Evolutionary conservation across 1,140 invertebrate species (phyloP), one percentile per base, ranked within the genome.

Genomic region (Phocides pigmalion): DNA sequence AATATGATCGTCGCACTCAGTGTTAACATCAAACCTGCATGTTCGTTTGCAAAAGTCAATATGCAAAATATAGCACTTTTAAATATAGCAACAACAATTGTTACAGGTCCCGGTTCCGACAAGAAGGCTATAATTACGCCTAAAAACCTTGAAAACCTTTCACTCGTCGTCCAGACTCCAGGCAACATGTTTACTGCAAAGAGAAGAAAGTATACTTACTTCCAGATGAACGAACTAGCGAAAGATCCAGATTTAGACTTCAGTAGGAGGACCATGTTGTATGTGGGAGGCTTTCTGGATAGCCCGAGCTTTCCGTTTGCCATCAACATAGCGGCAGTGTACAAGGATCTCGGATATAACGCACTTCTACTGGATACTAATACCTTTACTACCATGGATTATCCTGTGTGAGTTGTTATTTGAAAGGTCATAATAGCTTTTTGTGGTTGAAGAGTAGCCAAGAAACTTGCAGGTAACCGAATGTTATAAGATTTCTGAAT

Each of bases 81-180:
- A 11, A 32, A 32, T 3, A 22, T 22, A 32, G 9, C 28, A 11
- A 32, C 28, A 11, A 32, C 5, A 37, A 28, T 46, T 46, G 25
- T 81, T 79, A 16, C 76, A 89, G 86, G 86, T 75, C 84, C 82
- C 1, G 84, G 84, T 0, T 74, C 76, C 1, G 64, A 73, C 0
- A 76, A 77, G 16, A 61, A 81, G 42, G 73, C 73, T 0, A 61
- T 78, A 3, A 87, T 89, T 19, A 80, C 68, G 0, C 70, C 71
- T 28, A 79, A 76, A 17, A 76, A 64, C 11, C 72, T 89, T 0
- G 84, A 75, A 61, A 22, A 76, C 15, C 63, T 89, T 0, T 62
- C 70, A 0, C 53, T 89, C 0, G 50, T 46, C 0, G 64, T 86
- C 0, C 58, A 71, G 28, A 58, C 64, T 0, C 62, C 65, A 0